These are phyloP conservation scores for Loxodonta africana DNA, from an alignment of 2,113 vertebrate genomes.

Conservation along the genomic window DNA sequence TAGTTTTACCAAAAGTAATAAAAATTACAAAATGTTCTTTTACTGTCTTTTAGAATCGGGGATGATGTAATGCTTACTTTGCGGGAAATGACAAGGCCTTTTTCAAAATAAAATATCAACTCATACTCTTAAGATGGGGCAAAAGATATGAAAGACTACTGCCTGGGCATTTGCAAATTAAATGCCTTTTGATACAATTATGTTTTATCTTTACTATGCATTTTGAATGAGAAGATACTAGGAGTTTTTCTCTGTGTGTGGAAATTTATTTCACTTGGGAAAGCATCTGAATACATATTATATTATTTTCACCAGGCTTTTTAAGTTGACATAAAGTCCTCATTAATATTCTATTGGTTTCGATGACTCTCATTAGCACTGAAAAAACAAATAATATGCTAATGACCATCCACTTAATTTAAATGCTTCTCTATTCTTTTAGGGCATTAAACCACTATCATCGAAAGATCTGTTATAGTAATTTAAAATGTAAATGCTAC, in stretches of 20 bases:
- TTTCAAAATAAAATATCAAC: background rate
- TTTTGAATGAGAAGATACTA: background rate
- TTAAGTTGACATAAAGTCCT: background rate
- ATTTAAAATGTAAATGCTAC: slow-evolving; percentile 77
- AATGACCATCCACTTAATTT: background rate
- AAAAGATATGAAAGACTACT: background rate
- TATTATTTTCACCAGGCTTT: background rate
- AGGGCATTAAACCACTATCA: slow-evolving; percentile 51
- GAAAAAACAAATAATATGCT: slow-evolving; percentile 54
- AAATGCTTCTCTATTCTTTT: slow-evolving; percentile 42
- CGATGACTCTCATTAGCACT: background rate
- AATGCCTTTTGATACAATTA: background rate
- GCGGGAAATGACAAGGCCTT: background rate
- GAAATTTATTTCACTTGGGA: background rate
- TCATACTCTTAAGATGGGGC: background rate
- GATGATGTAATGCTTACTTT: background rate
- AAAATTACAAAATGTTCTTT: background rate
- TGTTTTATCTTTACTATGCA: background rate
- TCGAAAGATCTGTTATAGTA: background rate
- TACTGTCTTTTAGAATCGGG: background rate
- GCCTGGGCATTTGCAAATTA: background rate
- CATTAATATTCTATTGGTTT: slow-evolving; percentile 55
- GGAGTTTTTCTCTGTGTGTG: background rate
- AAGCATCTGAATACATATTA: background rate
- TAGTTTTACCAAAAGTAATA: background rate